phyloP scores from a whole-genome alignment of 2,113 vertebrate species.

The Lamprologus lemairii region DNA sequence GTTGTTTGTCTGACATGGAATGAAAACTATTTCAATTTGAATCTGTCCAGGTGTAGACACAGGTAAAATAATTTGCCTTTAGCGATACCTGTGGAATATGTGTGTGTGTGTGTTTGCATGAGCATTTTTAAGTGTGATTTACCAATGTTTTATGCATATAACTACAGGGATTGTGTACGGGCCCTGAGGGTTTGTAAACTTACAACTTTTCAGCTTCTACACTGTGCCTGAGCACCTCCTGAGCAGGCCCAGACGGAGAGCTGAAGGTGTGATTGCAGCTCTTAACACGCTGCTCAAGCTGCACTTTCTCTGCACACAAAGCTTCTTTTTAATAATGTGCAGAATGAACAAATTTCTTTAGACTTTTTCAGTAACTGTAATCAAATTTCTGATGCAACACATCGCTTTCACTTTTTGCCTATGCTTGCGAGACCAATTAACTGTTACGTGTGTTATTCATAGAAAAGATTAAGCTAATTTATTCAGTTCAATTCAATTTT shows the following conservation, averaged over 20 bases:
- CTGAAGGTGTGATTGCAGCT: neutral
- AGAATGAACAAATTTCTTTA: accelerated
- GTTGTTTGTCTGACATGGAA: neutral
- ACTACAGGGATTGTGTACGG: neutral
- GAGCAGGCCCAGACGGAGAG: neutral
- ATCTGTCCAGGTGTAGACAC: neutral
- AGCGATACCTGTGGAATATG: neutral
- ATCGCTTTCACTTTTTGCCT: neutral
- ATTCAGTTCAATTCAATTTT: neutral
- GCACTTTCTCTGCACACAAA: neutral
- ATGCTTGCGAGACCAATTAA: neutral
- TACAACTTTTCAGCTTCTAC: neutral
- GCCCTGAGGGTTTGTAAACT: neutral
- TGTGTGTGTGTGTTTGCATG: neutral
- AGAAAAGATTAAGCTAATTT: neutral
- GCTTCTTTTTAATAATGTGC: neutral
- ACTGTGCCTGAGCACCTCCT: neutral
- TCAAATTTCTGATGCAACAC: neutral
- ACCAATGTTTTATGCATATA: neutral
- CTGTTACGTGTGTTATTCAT: neutral
- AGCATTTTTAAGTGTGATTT: neutral
- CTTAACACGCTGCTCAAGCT: neutral
- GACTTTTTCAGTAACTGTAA: neutral
- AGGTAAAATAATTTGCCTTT: neutral
- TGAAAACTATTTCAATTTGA: neutral